These are phyloP conservation scores for Mesocricetus auratus DNA, from an alignment of 2,113 vertebrate species.

Conservation along the genomic window DNA sequence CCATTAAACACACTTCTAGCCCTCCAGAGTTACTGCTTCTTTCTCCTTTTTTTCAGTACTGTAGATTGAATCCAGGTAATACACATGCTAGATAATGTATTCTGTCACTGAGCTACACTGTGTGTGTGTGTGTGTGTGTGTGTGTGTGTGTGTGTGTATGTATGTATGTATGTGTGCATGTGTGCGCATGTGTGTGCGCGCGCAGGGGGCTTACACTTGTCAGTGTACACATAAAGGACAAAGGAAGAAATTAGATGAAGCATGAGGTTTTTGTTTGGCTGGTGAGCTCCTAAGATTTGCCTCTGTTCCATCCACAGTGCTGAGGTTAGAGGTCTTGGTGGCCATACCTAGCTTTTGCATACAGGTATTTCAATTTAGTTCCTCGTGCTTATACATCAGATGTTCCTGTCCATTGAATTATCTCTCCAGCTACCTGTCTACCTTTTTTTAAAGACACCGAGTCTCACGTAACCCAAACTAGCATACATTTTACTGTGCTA, in stretches of 20 bases:
- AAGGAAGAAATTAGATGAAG: neutral
- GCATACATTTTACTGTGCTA: neutral
- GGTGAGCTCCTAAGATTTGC: neutral
- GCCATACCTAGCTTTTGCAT: neutral
- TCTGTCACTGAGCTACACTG: neutral
- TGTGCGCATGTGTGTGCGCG: neutral
- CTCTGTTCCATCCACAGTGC: neutral
- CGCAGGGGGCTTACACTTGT: neutral
- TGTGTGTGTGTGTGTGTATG: neutral
- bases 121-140: neutral
- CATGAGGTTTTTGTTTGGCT: neutral
- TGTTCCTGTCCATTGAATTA: neutral
- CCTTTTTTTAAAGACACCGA: neutral
- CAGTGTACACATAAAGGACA: neutral
- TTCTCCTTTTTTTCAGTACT: neutral
- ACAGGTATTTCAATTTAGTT: neutral
- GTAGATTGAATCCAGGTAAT: neutral
- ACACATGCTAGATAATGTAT: neutral
- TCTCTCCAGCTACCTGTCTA: neutral
- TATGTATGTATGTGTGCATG: neutral
- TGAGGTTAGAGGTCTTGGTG: neutral
- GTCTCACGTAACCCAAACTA: neutral
- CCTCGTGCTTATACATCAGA: neutral
- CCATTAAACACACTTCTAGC: neutral
- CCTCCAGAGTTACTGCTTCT: neutral